These are phyloP conservation scores for Nemoura dubitans DNA, from an alignment of 2,888 invertebrate species.

Conservation along the genomic window DNA sequence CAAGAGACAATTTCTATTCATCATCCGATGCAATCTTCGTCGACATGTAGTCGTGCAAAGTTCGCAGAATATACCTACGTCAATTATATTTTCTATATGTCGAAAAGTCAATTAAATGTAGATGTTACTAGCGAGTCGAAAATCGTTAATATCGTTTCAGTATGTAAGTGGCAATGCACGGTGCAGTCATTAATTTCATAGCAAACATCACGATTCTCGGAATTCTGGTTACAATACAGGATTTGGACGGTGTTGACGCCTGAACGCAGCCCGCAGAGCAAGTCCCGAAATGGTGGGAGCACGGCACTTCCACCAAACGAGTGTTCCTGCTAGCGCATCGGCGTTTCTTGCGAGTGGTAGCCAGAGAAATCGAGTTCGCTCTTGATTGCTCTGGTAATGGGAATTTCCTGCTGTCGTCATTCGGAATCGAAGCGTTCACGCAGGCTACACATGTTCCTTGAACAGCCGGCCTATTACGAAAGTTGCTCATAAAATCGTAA, in stretches of 20 bases:
- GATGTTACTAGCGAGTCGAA: neutral
- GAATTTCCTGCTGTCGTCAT: neutral
- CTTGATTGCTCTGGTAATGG: neutral
- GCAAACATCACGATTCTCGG: neutral
- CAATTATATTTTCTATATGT: neutral
- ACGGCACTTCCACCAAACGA: neutral
- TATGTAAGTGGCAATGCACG: neutral
- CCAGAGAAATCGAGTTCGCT: too few species aligned
- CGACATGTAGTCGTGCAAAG: neutral
- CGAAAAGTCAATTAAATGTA: neutral
- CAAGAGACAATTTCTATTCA: neutral
- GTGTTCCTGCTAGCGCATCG: neutral
- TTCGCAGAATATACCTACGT: neutral
- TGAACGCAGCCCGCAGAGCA: neutral
- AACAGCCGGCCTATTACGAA: too few species aligned
- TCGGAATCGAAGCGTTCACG: too few species aligned
- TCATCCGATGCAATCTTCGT: neutral
- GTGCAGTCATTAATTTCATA: neutral
- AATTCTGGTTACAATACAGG: neutral
- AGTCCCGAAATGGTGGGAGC: neutral
- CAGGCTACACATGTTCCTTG: too few species aligned
- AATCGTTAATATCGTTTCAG: neutral
- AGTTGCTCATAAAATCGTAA: too few species aligned
- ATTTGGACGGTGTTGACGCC: neutral
- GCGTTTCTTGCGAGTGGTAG: too few species aligned